Evolutionary conservation across 2,888 invertebrate species (phyloP), one percentile per base, ranked within the genome.

Genomic region (Slavum lentiscoides): DNA sequence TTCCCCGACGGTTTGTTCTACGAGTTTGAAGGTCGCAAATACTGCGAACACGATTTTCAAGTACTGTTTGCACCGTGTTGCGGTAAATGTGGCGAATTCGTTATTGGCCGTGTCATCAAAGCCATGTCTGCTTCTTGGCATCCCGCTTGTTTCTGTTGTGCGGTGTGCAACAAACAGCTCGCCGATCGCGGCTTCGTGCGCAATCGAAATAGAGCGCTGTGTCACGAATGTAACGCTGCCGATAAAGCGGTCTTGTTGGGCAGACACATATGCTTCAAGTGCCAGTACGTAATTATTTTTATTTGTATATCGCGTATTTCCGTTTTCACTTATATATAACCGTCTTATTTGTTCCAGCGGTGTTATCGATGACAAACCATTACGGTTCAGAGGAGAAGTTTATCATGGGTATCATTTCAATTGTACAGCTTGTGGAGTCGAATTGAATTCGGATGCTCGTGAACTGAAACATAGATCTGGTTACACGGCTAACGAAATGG

Each of bases 91-190:
- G 92, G 92, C 39, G 97, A 97, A 87, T 99, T 99, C 87, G 96
- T 99, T 82, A 96, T 98, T 86, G 99, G 99, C 0, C 92, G 99
- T 82, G 99, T 99, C 68, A 99, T 99, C 86, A 99, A 99, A 87
- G 99, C 99, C 0, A 98, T 99, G 97, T 97, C 98, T 86, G 92
- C 95, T 55, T 97, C 95, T 87, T 99, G 99, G 99, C 99, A 99
- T 88, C 98, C 98, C 2, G 91, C 92, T 82, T 99, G 99, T 87
- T 99, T 99, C 90, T 92, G 94, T 37, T 99, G 99, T 86, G 95
- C 98, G 86, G 91, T 96, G 87, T 99, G 99, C 87, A 90, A 90
- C 84, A 91, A 92, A 82, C 95, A 96, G 86, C 88, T 99, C 84
- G 97, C 98, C 0, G 99, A 99, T 87, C 92, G 94, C 73, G 99